Percentiles rank a stretch among this genome's conserved stretches.
Evolutionary conservation across 1,140 invertebrate species (phyloP).

Genomic region (Lineus longissimus): DNA sequence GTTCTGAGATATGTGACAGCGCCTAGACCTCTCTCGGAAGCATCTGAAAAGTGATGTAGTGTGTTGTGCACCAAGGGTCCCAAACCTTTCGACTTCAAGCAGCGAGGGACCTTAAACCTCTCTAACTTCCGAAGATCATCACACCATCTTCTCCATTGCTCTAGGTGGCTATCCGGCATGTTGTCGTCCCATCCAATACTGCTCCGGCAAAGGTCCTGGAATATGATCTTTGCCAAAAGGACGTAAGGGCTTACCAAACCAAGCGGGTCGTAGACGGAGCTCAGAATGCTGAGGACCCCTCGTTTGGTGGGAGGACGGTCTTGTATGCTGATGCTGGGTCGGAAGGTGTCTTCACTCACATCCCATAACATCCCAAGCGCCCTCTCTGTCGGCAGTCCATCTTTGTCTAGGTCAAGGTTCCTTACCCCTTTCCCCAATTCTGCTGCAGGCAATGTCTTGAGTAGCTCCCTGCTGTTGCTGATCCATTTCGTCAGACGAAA

Average conservation of each 20-base stretch:
- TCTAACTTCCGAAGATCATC: slow-evolving; percentile 1
- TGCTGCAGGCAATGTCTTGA: slow-evolving; percentile 7
- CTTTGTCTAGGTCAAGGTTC: not conserved
- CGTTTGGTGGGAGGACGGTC: not conserved
- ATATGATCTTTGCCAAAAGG: slow-evolving; percentile 11
- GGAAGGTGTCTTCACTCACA: slow-evolving; percentile 6
- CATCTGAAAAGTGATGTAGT: slow-evolving; percentile 17
- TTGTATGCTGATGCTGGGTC: not conserved
- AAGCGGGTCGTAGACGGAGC: slow-evolving; percentile 17
- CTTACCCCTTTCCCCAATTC: slow-evolving; percentile 5
- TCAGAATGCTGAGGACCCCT: slow-evolving; percentile 9
- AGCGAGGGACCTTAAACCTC: not conserved
- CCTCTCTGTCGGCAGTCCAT: not conserved
- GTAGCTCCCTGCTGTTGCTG: slow-evolving; percentile 8
- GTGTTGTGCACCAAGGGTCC: not conserved
- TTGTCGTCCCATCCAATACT: slow-evolving; percentile 17
- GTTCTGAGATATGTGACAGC: slow-evolving; percentile 8
- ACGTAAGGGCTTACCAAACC: slow-evolving; percentile 14
- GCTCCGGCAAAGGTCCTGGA: slow-evolving; percentile 13
- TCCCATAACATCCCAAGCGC: slow-evolving; percentile 9
- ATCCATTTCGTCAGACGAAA: slow-evolving; percentile 17
- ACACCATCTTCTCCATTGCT: slow-evolving; percentile 7
- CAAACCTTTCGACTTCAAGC: slow-evolving; percentile 8
- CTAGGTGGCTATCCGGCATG: not conserved
- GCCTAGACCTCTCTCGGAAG: slow-evolving; percentile 9